Conservation (phyloP, 92 coral and sea anemone genomes). For the Pocillopora meandrina region DNA sequence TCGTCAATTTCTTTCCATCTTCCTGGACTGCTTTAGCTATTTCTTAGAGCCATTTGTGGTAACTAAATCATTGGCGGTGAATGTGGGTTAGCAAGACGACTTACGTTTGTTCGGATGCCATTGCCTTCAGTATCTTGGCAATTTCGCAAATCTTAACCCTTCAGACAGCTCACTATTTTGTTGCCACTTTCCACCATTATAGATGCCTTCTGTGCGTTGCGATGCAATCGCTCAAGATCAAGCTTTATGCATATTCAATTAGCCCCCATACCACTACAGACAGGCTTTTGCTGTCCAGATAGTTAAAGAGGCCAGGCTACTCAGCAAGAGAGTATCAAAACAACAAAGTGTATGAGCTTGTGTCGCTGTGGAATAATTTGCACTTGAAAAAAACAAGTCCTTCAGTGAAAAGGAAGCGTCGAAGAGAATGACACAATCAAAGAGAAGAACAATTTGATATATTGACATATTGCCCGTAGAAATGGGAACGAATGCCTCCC, state of each 20-base stretch:
- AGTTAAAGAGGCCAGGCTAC: constrained; percentile 35
- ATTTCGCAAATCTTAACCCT: too few species aligned
- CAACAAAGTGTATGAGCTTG: not conserved
- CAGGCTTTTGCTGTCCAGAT: not conserved
- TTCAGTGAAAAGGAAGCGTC: constrained; percentile 13
- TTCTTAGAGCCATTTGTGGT: too few species aligned
- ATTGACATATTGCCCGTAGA: not conserved
- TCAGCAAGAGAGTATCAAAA: constrained; percentile 35
- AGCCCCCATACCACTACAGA: not conserved
- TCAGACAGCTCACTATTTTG: too few species aligned
- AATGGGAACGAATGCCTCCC: constrained; percentile 41
- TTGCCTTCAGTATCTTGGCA: too few species aligned
- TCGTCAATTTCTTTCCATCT: too few species aligned
- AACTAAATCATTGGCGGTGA: too few species aligned
- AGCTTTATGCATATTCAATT: too few species aligned
- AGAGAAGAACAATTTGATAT: not conserved
- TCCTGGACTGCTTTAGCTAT: too few species aligned
- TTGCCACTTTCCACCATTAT: too few species aligned
- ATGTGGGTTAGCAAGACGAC: too few species aligned
- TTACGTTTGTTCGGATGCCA: too few species aligned
- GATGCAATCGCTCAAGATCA: not conserved
- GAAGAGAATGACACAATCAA: constrained; percentile 4
- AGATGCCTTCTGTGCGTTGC: too few species aligned
- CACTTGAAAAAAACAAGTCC: not conserved
- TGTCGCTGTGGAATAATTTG: not conserved